Conservation (phyloP, 2,797 vertebrate species). For the Lacerta bilineata region DNA sequence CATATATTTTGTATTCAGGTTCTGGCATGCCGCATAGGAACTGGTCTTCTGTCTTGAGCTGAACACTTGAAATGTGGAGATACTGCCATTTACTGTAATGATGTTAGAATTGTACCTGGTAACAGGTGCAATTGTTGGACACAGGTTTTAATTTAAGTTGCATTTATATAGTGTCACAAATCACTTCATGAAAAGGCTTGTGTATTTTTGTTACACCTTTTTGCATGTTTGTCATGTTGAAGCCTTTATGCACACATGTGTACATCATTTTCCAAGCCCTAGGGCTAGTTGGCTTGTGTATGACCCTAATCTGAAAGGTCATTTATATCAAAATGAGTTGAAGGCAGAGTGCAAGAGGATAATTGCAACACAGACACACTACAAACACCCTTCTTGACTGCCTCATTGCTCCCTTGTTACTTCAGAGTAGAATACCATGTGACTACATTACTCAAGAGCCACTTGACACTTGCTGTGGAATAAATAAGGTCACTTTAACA, state of each 20-base stretch:
- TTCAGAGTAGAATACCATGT: constrained; percentile 16
- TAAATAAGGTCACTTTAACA: constrained; percentile 5
- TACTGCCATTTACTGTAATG: not conserved
- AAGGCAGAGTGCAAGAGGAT: constrained; percentile 16
- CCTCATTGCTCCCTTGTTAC: constrained; percentile 5
- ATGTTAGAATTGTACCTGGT: not conserved
- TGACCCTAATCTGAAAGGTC: constrained; percentile 46
- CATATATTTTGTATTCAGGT: not conserved
- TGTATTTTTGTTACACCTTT: constrained; percentile 44
- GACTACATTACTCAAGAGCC: constrained; percentile 6
- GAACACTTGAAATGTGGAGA: not conserved
- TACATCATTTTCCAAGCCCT: not conserved
- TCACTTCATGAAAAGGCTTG: not conserved
- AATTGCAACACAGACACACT: not conserved
- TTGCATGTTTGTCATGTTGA: constrained; percentile 20
- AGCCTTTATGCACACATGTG: constrained; percentile 18
- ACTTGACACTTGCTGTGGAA: constrained; percentile 8
- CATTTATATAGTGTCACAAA: not conserved
- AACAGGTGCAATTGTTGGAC: not conserved
- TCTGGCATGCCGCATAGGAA: not conserved
- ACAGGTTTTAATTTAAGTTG: not conserved
- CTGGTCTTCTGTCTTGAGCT: not conserved
- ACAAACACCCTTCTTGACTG: not conserved
- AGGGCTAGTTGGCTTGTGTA: constrained; percentile 19
- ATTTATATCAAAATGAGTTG: constrained; percentile 42